Evolutionary conservation across 2,888 invertebrate genomes (phyloP).

Genomic region (Drosophila paucipuncta): DNA sequence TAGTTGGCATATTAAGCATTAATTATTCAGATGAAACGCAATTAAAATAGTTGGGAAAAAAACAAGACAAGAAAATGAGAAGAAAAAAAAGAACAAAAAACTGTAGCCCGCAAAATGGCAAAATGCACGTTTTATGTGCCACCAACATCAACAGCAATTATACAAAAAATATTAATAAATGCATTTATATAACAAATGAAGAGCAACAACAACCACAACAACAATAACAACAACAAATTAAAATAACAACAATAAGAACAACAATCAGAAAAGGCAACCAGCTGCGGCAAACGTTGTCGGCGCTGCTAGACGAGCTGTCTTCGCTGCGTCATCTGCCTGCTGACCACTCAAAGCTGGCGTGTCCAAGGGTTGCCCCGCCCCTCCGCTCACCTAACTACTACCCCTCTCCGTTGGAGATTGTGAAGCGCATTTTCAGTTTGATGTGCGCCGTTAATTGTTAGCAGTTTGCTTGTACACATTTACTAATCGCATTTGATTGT

Average conservation of each 20-base stretch:
- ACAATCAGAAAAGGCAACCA: conserved; percentile 3
- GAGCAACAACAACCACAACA: conserved; percentile 30
- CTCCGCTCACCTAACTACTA: neutral
- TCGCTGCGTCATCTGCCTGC: conserved; percentile 67
- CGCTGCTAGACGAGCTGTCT: conserved; percentile 67
- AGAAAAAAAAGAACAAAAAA: neutral
- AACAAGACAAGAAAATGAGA: conserved; percentile 2
- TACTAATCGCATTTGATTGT: conserved; percentile 73
- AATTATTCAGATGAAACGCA: conserved; percentile 65
- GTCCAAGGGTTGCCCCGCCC: conserved; percentile 27
- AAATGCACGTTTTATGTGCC: conserved; percentile 71
- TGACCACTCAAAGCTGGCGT: conserved; percentile 51
- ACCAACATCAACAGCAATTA: conserved; percentile 29
- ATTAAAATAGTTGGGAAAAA: conserved; percentile 71
- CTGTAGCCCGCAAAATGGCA: conserved; percentile 50
- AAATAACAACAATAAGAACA: conserved; percentile 11
- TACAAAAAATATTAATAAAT: conserved; percentile 57
- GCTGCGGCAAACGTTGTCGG: conserved; percentile 24
- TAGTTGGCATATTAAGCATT: neutral
- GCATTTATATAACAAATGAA: conserved; percentile 62
- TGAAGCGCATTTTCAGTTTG: conserved; percentile 47
- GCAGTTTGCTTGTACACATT: conserved; percentile 69
- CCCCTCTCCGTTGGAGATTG: neutral
- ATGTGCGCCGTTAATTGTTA: conserved; percentile 67
- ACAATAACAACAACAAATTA: conserved; percentile 4